Conservation (phyloP, 2,797 vertebrate genomes). For the Orientallactaga sibirica region DNA sequence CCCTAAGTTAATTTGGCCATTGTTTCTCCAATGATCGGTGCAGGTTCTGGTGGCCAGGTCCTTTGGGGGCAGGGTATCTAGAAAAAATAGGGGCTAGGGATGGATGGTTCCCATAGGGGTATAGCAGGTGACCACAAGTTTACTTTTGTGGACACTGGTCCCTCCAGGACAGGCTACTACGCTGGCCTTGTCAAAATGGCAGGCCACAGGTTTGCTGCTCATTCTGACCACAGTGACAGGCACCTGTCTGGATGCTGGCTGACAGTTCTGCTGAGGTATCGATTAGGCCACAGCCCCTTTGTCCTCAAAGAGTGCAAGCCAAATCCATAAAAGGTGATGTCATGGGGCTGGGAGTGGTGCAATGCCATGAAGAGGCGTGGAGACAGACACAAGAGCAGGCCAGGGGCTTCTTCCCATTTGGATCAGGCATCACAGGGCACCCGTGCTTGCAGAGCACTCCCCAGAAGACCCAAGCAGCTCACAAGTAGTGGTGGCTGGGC, state of each 20-base stretch:
- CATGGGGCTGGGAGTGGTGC: accelerated
- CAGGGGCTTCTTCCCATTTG: not conserved
- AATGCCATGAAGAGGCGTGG: no score
- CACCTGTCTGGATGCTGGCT: not conserved
- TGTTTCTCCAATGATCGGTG: not conserved
- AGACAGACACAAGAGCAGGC: not conserved
- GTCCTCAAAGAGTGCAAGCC: not conserved
- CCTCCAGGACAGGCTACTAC: not conserved
- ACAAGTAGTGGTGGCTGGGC: accelerated
- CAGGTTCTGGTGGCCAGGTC: not conserved
- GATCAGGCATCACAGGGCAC: not conserved
- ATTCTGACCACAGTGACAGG: not conserved
- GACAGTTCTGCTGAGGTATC: not conserved
- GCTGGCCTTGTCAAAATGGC: no score
- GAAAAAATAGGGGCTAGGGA: not conserved
- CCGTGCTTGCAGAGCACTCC: not conserved
- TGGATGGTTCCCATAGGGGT: accelerated
- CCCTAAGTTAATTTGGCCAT: not conserved
- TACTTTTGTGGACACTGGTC: not conserved
- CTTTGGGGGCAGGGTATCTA: not conserved
- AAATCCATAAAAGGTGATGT: not conserved
- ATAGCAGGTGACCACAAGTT: accelerated
- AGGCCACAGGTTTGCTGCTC: not conserved
- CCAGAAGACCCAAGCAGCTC: not conserved
- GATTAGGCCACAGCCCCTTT: not conserved